These are phyloP conservation scores for Delia radicum DNA, from an alignment of 1,140 invertebrate species.

Conservation along the genomic window DNA sequence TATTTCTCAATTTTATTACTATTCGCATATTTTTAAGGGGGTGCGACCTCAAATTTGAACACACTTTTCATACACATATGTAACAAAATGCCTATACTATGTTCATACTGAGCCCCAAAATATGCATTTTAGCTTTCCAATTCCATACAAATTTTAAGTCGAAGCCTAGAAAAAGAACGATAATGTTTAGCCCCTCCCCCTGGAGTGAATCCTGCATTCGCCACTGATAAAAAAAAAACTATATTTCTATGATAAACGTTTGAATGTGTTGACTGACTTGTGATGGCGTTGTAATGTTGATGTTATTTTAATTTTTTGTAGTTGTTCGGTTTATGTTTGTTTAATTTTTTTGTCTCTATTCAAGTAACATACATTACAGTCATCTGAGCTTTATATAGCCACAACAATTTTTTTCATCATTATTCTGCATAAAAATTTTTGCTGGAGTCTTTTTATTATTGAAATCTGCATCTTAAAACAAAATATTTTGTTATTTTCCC, in stretches of 20 bases:
- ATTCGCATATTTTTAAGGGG: too few species aligned
- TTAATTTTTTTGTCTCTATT: not conserved
- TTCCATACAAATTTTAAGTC: too few species aligned
- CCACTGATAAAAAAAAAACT: too few species aligned
- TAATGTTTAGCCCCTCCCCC: too few species aligned
- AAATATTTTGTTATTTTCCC: not conserved
- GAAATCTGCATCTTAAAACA: not conserved
- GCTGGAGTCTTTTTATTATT: not conserved
- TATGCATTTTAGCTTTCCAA: too few species aligned
- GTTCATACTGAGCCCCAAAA: too few species aligned
- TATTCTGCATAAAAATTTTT: not conserved
- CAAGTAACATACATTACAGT: not conserved
- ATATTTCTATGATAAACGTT: not conserved
- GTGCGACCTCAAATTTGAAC: too few species aligned
- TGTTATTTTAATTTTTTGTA: not conserved
- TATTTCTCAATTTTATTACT: too few species aligned
- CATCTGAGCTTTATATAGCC: not conserved
- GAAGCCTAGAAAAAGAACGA: too few species aligned
- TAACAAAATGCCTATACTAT: too few species aligned
- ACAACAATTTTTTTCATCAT: not conserved
- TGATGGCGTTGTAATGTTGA: not conserved
- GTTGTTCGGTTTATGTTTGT: not conserved
- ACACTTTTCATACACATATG: too few species aligned
- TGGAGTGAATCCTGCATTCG: too few species aligned
- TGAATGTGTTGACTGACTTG: not conserved